phyloP scores from a whole-genome alignment of 2,113 vertebrate genomes.

The Steatornis caripensis region DNA sequence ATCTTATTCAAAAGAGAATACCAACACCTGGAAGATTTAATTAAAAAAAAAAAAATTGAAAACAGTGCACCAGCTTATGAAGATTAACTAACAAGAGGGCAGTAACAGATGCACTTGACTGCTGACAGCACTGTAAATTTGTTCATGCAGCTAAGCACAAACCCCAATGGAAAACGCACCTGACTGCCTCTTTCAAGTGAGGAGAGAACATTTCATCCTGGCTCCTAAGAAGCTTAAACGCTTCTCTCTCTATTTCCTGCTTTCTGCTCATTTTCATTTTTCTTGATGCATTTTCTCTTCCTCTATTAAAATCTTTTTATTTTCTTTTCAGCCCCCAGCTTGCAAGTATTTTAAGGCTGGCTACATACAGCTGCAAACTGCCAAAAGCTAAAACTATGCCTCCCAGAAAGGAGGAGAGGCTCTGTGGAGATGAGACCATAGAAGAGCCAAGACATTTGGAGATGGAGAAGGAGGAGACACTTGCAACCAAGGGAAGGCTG shows the following conservation, averaged over 20 bases:
- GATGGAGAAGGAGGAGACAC: background rate
- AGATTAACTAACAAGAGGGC: background rate
- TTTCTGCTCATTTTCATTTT: background rate
- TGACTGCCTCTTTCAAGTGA: background rate
- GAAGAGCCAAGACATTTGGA: background rate
- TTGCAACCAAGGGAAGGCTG: background rate
- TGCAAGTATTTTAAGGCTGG: background rate
- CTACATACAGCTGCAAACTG: background rate
- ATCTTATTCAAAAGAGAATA: background rate
- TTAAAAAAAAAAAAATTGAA: background rate
- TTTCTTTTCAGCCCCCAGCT: background rate
- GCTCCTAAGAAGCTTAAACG: background rate
- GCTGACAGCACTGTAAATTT: background rate
- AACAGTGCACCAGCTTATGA: background rate
- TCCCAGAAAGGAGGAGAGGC: background rate
- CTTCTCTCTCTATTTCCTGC: background rate
- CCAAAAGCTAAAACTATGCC: background rate
- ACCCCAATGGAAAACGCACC: background rate
- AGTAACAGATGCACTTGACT: background rate
- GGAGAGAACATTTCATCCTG: background rate
- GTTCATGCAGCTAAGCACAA: background rate
- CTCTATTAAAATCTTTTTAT: background rate
- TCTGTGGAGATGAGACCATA: background rate
- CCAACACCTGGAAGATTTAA: background rate
- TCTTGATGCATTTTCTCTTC: background rate